Conservation (phyloP, 2,113 vertebrate species). For the Psittacula cyanocephala region DNA sequence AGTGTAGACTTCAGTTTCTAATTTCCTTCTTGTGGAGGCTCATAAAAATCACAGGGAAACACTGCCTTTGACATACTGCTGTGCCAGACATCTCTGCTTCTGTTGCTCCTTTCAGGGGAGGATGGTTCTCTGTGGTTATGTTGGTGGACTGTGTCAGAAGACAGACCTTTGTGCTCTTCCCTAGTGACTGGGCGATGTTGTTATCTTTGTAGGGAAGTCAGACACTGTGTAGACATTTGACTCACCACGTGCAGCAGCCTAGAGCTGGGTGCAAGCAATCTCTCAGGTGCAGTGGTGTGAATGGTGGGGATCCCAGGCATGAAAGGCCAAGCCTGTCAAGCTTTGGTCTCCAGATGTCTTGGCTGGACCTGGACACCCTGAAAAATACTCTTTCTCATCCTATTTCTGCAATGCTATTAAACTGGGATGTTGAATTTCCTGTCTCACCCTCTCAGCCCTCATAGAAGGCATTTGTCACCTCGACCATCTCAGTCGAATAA, state of each 20-base stretch:
- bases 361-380: neutral
- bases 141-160: neutral
- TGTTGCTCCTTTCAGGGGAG: neutral
- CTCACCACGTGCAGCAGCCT: neutral
- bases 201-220: neutral
- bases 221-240: neutral
- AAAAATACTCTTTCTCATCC: neutral
- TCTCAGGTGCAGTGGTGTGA: neutral
- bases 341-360: neutral
- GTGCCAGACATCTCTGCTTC: neutral
- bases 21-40: conserved; percentile 38
- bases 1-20: conserved; percentile 37
- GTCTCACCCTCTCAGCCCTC: neutral
- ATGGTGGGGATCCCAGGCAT: neutral
- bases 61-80: neutral
- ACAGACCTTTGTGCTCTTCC: neutral
- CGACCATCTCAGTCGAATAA: neutral
- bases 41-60: conserved; percentile 23
- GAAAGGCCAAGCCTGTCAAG: neutral
- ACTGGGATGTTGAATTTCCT: neutral
- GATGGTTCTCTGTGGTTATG: neutral
- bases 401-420: neutral
- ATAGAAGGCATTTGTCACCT: neutral
- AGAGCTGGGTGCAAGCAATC: neutral
- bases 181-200: neutral